Conservation (phyloP, 2,888 invertebrate genomes). For the Nemapogon koenigi region DNA sequence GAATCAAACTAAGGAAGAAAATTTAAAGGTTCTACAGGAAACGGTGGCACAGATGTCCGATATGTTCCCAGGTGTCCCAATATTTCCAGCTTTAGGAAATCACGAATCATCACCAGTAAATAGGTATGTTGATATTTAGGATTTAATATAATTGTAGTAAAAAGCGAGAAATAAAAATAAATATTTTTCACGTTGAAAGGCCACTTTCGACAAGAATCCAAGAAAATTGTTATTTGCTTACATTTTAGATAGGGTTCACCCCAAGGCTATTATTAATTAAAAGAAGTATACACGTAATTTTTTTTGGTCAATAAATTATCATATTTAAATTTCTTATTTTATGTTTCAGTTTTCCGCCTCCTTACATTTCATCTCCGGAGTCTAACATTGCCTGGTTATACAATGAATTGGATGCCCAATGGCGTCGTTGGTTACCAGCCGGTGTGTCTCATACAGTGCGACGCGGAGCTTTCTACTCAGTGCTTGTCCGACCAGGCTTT, state of each 20-base stretch:
- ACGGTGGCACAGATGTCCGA: conserved; percentile 85
- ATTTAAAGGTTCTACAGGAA: conserved; percentile 83
- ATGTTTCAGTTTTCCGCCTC: conserved; percentile 80
- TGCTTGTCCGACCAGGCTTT: conserved; percentile 87
- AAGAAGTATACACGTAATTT: no score
- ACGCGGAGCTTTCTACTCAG: conserved; percentile 90
- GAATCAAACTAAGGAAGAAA: conserved; percentile 91
- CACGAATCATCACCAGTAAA: conserved; percentile 97
- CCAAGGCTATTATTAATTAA: no score
- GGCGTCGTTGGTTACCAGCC: conserved; percentile 91
- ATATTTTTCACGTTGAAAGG: no score
- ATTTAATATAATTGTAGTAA: no score
- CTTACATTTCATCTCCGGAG: conserved; percentile 80
- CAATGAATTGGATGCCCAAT: conserved; percentile 85
- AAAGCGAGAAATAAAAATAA: no score
- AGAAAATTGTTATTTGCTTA: no score
- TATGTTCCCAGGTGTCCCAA: conserved; percentile 89
- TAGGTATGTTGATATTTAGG: no score
- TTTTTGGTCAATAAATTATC: not conserved
- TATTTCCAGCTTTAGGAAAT: conserved; percentile 95
- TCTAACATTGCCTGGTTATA: conserved; percentile 92
- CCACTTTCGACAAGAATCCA: no score
- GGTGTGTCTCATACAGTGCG: conserved; percentile 87
- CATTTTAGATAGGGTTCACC: no score
- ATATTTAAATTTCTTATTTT: conserved; percentile 9